Base-by-base conservation (phyloP, 2,797 vertebrate species). In the Gymnoscopelus microlampas region DNA sequence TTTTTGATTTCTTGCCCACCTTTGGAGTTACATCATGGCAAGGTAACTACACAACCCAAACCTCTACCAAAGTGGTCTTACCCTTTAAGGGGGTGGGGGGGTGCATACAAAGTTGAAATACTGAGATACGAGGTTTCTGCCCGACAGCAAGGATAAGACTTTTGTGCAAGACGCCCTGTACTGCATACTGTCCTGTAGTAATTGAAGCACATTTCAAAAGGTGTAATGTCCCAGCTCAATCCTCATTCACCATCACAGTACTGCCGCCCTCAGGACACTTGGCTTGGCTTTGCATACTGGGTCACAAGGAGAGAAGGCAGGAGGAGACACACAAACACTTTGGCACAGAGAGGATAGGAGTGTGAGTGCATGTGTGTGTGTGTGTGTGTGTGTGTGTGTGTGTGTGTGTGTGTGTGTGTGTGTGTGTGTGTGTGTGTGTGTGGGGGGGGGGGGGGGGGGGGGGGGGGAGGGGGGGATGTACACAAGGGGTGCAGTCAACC, bases 191-290 rank as follows among this genome's bases (percentile, higher is more conserved):
- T 44, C 39, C 39, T 44, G 29, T 12, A 48, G 57, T 35, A 60
- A 19, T 5, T 44, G n/a, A 35, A 60, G 10, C 5, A 23, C 47
- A 48, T 44, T 23, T 60, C 39, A n/a, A 60, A 44, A 60, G 44
- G 59, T 48, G 15, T 5, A 60, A 47, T 48, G 44, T 56, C 53
- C n/a, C 39, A 13, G 13, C 59, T 62, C 39, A 70, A 48, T 44
- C 5, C 39, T 62, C 66, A 39, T 60, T 55, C 50, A 70, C 32
- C 39, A 7, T 44, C 49, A 69, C 4, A 5, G 19, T 12, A 12
- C 32, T n/a, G 19, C 59, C 55, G 9, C 50, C 11, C 47, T 54
- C 58, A 54, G 47, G 3, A 15, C 13, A 50, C 12, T 32, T 6
- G 10, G 12, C 56, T 60, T 56, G 19, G 19, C 19, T 19, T 19